Evolutionary conservation across 30 jellyfish, hydroid and myxozoan species (phyloP).

Genomic region (Pseudorhiza aurosa): DNA sequence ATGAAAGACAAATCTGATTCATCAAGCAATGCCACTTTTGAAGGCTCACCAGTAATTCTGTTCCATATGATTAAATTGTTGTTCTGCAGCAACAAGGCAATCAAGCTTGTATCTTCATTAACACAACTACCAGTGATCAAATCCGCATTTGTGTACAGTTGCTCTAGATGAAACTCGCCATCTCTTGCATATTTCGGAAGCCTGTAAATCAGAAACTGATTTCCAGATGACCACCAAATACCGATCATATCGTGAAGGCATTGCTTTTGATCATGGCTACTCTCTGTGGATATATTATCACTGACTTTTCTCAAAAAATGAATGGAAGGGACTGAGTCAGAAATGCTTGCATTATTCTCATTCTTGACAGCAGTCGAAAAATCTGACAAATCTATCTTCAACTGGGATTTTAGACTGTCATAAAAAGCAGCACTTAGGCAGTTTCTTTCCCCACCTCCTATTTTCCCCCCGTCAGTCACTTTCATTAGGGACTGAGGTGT

Average conservation of each 20-base stretch:
- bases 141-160: slow-evolving; percentile 46
- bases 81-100: slow-evolving; percentile 32
- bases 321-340: slow-evolving; percentile 14
- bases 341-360: too few species aligned
- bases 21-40: slow-evolving; percentile 16
- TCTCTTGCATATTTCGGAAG: slow-evolving; percentile 46
- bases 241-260: slow-evolving; percentile 42
- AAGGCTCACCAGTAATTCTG: slow-evolving; percentile 28
- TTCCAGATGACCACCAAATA: slow-evolving; percentile 48
- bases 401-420: slow-evolving; percentile 19
- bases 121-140: slow-evolving; percentile 38
- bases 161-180: slow-evolving; percentile 20
- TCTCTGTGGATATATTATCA: background rate
- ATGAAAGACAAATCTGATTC: slow-evolving; percentile 2
- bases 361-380: background rate
- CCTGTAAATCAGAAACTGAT: slow-evolving; percentile 36
- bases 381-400: slow-evolving; percentile 1
- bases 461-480: slow-evolving; percentile 4
- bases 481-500: slow-evolving; percentile 4
- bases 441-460: slow-evolving; percentile 49
- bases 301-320: slow-evolving; percentile 33
- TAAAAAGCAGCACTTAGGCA: slow-evolving; percentile 16
- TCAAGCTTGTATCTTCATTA: slow-evolving; percentile 25
- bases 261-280: background rate
- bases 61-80: slow-evolving; percentile 31